These are phyloP conservation scores for Mimachlamys varia DNA, from an alignment of 2,888 invertebrate genomes.

Conservation along the genomic window DNA sequence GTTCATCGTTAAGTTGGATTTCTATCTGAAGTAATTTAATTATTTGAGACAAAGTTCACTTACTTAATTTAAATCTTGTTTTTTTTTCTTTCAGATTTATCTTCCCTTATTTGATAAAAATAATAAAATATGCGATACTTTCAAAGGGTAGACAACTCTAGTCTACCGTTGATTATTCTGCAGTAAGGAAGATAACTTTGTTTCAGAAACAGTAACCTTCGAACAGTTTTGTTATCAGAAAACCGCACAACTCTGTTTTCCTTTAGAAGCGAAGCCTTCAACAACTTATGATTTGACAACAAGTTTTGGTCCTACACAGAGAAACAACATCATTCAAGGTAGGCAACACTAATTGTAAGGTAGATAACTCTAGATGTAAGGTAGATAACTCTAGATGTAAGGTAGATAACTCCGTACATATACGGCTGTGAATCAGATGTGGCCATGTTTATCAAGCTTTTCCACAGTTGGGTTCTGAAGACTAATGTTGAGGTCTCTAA, in stretches of 20 bases:
- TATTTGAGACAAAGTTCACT: not conserved
- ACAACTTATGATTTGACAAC: not conserved
- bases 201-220: not conserved
- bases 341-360: not conserved
- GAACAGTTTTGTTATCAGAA: not conserved
- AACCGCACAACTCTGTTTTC: not conserved
- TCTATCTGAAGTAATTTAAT: not conserved
- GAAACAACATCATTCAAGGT: not conserved
- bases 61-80: not conserved
- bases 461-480: slow-evolving; percentile 27
- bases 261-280: not conserved
- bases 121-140: not conserved
- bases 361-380: slow-evolving; percentile 18
- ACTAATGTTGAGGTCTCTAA: not conserved
- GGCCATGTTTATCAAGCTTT: slow-evolving; percentile 27
- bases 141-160: not conserved
- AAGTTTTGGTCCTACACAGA: not conserved
- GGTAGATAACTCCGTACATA: not conserved
- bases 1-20: not conserved
- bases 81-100: not conserved
- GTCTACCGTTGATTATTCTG: not conserved
- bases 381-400: not conserved
- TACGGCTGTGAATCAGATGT: not conserved
- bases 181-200: not conserved
- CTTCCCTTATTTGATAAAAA: not conserved